Conservation (phyloP, 2,113 vertebrate species). For the Oxyruncus cristatus region DNA sequence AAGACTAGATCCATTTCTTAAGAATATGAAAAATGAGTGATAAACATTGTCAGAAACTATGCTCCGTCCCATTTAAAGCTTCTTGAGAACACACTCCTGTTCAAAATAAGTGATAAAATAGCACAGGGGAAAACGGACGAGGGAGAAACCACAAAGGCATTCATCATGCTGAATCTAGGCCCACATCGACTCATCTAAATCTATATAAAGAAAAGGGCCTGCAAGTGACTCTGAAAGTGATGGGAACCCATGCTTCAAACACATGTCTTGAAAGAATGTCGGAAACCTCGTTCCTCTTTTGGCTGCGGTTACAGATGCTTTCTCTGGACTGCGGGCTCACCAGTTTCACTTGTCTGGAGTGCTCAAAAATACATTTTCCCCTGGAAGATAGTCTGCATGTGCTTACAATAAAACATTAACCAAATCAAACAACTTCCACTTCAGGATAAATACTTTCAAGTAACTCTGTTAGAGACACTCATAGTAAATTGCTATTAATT, state of each 20-base stretch:
- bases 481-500: constrained; percentile 38
- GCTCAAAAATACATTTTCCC: constrained; percentile 14
- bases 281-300: constrained; percentile 22
- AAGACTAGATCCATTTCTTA: neutral
- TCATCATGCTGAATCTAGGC: neutral
- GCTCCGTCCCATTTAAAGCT: neutral
- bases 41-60: neutral
- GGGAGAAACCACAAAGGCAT: neutral
- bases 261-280: constrained; percentile 4
- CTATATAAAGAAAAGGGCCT: neutral
- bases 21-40: neutral
- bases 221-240: constrained; percentile 8
- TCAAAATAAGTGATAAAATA: neutral
- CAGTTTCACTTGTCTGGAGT: neutral
- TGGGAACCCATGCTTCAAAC: constrained; percentile 6
- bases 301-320: constrained; percentile 18
- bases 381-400: neutral
- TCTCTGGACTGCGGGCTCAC: neutral
- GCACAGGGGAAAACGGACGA: neutral
- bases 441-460: neutral
- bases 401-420: neutral
- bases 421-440: neutral
- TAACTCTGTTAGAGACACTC: constrained; percentile 19
- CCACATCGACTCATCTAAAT: neutral
- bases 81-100: neutral